Evolutionary conservation across 2,797 vertebrate species (phyloP).

Genomic region (Bovichtus diacanthus): DNA sequence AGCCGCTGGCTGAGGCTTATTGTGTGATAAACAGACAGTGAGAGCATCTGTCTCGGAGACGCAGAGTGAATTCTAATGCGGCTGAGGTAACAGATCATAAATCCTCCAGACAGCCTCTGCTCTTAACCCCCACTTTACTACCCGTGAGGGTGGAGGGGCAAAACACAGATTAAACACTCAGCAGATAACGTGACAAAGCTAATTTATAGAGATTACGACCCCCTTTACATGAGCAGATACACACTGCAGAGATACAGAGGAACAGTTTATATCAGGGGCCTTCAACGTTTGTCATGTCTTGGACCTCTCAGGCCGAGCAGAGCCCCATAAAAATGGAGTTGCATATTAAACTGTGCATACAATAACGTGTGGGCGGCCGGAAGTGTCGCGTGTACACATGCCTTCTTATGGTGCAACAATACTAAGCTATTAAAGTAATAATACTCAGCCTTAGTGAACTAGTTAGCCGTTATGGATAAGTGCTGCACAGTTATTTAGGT

Average conservation of each 20-base stretch:
- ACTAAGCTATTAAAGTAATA: no score
- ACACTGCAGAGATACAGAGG: conserved; percentile 36
- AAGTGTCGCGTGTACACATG: no score
- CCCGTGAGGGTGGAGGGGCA: conserved; percentile 14
- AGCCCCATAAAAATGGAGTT: no score
- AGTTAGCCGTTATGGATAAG: no score
- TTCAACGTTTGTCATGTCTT: no score
- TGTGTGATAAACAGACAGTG: conserved; percentile 68
- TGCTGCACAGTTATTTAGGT: no score
- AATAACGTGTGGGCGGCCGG: no score
- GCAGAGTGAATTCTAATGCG: conserved; percentile 72
- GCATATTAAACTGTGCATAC: no score
- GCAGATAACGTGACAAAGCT: conserved; percentile 54
- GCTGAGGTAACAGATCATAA: conserved; percentile 74
- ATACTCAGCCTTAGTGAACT: no score
- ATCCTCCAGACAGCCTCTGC: conserved; percentile 67
- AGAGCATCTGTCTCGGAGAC: conserved; percentile 69
- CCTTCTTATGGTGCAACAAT: no score
- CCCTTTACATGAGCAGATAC: conserved; percentile 21
- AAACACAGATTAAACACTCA: conserved; percentile 51
- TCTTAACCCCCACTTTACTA: conserved; percentile 28
- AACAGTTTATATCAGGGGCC: no score
- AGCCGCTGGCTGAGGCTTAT: conserved; percentile 28
- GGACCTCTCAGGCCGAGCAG: no score
- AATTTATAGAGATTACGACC: conserved; percentile 52